Evolutionary conservation across 2,888 invertebrate species (phyloP), one percentile per base, ranked within the genome.

Genomic region (Scelioninae gen. 2): DNA sequence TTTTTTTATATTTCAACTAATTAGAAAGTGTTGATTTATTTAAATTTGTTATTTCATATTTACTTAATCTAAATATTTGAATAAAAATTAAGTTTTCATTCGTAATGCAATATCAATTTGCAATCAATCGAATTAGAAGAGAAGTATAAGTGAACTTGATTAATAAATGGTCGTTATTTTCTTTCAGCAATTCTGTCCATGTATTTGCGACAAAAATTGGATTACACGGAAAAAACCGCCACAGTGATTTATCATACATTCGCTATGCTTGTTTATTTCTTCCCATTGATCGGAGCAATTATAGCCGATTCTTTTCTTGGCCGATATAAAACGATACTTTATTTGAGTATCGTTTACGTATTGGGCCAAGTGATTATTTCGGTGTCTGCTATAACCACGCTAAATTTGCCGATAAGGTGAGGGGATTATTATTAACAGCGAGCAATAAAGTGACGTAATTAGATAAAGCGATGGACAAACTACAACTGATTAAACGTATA

Each of bases 261-360:
- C 86, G 91, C 92, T 0, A 94, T 95, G 92, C 88, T 97, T 79
- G 95, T 94, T 7, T 98, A 95, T 88, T 92, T 96, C 86, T 94
- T 94, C 76, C 96, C 97, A 0, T 78, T 97, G 1, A 80, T 96
- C 25, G 98, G 98, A 1, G 98, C 98, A 19, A 94, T 98, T 82
- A 87, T 98, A 35, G 96, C 98, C 0, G 98, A 98, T 86, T 95
- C 96, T 69, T 92, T 91, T 88, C 88, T 97, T 43, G 98, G 98
- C 53, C 94, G 96, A 87, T 98, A 94, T 87, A 90, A 90, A 77
- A 96, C 96, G 0, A 98, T 98, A 77, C 87, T 97, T 31, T 96
- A 93, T 86, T 87, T 98, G 13, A 97, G 97, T 2, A 87, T 96
- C 37, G 89, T 98, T 15, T 98, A 97, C 83, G 93, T 94, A 0